Conservation (phyloP, 2,113 vertebrate species). For the Cololabis saira region DNA sequence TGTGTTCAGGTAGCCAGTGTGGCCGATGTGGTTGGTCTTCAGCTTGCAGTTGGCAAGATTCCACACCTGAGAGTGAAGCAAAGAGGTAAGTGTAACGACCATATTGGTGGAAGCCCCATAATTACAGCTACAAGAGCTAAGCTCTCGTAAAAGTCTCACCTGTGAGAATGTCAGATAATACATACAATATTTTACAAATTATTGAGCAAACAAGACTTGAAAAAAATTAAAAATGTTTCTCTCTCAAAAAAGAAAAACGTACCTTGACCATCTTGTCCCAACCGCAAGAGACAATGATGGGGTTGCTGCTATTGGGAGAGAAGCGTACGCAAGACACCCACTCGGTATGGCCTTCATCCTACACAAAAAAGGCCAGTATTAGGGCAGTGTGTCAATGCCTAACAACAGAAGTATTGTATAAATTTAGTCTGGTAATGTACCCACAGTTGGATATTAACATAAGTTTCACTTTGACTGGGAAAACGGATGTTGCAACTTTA, state of each 20-base stretch:
- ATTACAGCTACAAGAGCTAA: neutral
- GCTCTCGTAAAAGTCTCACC: slow-evolving; percentile 61
- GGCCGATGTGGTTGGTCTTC: slow-evolving; percentile 98
- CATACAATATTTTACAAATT: slow-evolving; percentile 58
- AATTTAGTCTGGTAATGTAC: too few relatives aligned
- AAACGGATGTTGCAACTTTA: too few relatives aligned
- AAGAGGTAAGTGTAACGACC: neutral
- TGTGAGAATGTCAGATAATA: slow-evolving; percentile 55
- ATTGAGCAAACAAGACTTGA: slow-evolving; percentile 29
- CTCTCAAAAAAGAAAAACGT: neutral
- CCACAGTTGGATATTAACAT: too few relatives aligned
- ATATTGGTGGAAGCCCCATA: neutral
- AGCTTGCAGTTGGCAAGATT: slow-evolving; percentile 97
- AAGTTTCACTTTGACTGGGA: too few relatives aligned
- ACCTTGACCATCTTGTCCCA: slow-evolving; percentile 99
- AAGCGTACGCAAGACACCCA: slow-evolving; percentile 97
- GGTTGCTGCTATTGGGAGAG: slow-evolving; percentile 98
- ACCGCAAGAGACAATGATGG: slow-evolving; percentile 97
- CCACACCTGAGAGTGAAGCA: slow-evolving; percentile 86
- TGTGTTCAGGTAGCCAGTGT: slow-evolving; percentile 93
- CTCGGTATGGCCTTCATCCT: slow-evolving; percentile 95
- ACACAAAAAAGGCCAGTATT: slow-evolving; percentile 6
- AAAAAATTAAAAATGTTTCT: too few relatives aligned
- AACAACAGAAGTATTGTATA: too few relatives aligned
- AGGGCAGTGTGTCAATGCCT: too few relatives aligned